These are phyloP conservation scores for Corythucha ciliata DNA, from an alignment of 2,888 invertebrate genomes.

Conservation along the genomic window DNA sequence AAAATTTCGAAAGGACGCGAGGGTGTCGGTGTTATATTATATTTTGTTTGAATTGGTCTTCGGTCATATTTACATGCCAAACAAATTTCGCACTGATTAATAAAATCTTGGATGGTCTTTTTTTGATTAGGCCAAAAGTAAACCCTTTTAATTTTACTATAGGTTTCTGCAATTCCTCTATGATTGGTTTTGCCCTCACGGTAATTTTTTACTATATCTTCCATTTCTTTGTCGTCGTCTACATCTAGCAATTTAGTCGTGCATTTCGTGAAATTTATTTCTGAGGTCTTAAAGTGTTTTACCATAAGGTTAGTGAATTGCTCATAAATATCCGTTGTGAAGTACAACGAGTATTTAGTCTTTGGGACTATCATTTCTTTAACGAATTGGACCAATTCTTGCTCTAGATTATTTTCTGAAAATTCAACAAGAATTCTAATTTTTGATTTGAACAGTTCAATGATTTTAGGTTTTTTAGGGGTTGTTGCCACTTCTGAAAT, in stretches of 20 bases:
- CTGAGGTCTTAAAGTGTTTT: constrained; percentile 4
- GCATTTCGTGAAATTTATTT: constrained; percentile 7
- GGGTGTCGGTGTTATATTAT: constrained; percentile 6
- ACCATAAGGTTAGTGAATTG: not conserved
- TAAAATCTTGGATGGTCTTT: not conserved
- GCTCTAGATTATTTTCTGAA: constrained; percentile 1
- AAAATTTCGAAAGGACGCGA: constrained; percentile 18
- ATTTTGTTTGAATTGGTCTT: not conserved
- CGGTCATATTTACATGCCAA: not conserved
- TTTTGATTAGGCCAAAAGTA: constrained; percentile 12
- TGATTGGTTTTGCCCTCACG: not conserved
- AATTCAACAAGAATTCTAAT: constrained; percentile 1
- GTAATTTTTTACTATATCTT: not conserved
- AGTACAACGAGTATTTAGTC: not conserved
- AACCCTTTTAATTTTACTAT: not conserved
- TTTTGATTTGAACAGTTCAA: not conserved
- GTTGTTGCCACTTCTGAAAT: not conserved
- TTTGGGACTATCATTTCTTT: constrained; percentile 13
- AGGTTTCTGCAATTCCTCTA: not conserved
- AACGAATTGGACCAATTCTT: constrained; percentile 11
- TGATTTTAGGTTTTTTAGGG: not conserved
- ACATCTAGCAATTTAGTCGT: not conserved
- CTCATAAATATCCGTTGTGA: not conserved
- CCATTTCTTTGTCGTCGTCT: not conserved
- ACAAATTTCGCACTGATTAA: constrained; percentile 5